Evolutionary conservation across 2,113 vertebrate genomes (phyloP).

Genomic region (Ceratotherium simum): DNA sequence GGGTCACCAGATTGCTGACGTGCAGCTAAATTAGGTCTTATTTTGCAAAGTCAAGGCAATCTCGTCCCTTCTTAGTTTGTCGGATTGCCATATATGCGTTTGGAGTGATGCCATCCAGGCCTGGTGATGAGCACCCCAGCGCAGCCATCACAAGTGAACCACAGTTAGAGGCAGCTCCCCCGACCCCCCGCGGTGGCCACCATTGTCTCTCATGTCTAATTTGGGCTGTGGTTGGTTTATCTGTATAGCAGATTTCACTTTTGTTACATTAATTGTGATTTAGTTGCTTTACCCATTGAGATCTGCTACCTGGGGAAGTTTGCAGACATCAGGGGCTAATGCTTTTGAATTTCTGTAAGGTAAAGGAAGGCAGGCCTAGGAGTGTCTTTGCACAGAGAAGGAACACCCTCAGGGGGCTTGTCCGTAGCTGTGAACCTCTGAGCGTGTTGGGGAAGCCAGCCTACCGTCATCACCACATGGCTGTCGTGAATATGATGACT

Average conservation of each 20-base stretch:
- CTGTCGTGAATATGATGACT: background rate
- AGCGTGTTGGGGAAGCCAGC: background rate
- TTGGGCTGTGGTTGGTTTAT: background rate
- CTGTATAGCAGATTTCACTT: background rate
- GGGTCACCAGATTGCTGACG: background rate
- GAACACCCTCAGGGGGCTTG: background rate
- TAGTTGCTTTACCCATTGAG: background rate
- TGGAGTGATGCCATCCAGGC: background rate
- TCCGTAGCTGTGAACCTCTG: background rate
- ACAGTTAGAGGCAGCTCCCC: background rate
- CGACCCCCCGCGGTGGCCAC: too few relatives aligned
- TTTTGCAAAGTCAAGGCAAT: background rate
- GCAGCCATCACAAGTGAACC: background rate
- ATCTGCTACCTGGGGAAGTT: background rate
- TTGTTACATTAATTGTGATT: background rate
- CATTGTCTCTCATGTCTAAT: background rate
- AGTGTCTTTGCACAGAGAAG: background rate
- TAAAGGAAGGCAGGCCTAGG: background rate
- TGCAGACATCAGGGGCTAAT: background rate
- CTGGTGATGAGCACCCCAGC: background rate
- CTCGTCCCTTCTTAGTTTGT: background rate
- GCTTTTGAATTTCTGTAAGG: background rate
- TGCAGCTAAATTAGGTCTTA: background rate
- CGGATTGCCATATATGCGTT: background rate
- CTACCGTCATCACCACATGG: background rate